These are phyloP conservation scores for Brachypteracias leptosomus DNA, from an alignment of 2,113 vertebrate species.

Conservation along the genomic window DNA sequence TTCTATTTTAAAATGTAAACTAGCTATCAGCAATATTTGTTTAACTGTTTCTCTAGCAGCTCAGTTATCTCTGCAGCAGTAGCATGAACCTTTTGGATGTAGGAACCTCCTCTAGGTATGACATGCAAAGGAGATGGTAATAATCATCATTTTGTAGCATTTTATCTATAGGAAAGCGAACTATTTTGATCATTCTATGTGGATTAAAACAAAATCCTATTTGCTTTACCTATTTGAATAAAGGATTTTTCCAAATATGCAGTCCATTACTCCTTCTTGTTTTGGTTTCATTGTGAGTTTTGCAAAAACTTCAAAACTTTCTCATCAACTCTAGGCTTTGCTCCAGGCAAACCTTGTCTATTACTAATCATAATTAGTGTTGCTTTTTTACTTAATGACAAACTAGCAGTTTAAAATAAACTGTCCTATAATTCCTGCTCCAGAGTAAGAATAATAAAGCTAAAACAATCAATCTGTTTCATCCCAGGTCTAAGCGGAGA, in stretches of 20 bases:
- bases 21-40: neutral
- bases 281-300: neutral
- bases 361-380: neutral
- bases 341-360: neutral
- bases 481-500: neutral
- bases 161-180: neutral
- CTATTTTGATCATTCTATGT: neutral
- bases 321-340: neutral
- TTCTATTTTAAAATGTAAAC: neutral
- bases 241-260: neutral
- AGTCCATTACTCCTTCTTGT: neutral
- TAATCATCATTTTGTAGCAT: neutral
- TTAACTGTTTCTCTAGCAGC: neutral
- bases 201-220: neutral
- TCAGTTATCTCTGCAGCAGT: neutral
- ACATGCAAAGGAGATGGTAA: neutral
- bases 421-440: neutral
- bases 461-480: neutral
- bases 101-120: neutral
- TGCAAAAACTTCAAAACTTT: neutral
- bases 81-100: neutral
- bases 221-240: neutral
- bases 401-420: neutral
- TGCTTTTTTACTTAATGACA: neutral
- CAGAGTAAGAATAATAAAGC: neutral